phyloP scores from a whole-genome alignment of 1,140 invertebrate genomes.

The Hydropsyche tenuis region DNA sequence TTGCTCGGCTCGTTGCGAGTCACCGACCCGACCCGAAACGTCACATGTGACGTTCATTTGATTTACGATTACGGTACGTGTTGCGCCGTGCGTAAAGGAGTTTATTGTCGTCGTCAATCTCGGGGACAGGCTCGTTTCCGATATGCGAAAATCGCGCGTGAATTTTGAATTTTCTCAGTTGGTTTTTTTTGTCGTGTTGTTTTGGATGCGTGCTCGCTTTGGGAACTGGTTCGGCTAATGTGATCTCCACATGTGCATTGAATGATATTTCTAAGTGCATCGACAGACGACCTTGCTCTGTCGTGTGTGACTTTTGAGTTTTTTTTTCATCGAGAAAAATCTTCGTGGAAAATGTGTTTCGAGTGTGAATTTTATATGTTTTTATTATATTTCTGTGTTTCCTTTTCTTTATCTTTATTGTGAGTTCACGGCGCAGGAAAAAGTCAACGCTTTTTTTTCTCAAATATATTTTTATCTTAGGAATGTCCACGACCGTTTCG shows the following conservation, averaged over 20 bases:
- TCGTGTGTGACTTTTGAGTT: no score
- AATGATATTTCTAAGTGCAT: no score
- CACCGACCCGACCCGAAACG: constrained; percentile 35
- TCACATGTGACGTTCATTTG: constrained; percentile 38
- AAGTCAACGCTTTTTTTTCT: constrained; percentile 24
- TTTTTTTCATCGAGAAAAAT: no score
- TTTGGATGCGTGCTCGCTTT: no score
- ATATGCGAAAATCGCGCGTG: not conserved
- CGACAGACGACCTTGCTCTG: no score
- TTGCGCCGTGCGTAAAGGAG: constrained; percentile 34
- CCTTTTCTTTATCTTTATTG: constrained; percentile 35
- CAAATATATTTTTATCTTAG: constrained; percentile 32
- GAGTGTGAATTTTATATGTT: constrained; percentile 13
- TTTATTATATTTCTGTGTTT: not conserved
- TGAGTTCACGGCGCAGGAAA: constrained; percentile 39
- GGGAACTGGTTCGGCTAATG: not conserved
- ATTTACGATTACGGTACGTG: constrained; percentile 48
- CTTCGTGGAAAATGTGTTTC: no score
- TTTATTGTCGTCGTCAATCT: constrained; percentile 13
- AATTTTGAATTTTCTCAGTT: not conserved
- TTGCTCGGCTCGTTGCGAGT: constrained; percentile 22
- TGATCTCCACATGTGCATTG: not conserved
- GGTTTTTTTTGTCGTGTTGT: not conserved
- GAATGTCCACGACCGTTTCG: constrained; percentile 37
- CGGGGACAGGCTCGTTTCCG: not conserved